Evolutionary conservation across 1,140 invertebrate species (phyloP).

Genomic region (Bombus cullumanus): DNA sequence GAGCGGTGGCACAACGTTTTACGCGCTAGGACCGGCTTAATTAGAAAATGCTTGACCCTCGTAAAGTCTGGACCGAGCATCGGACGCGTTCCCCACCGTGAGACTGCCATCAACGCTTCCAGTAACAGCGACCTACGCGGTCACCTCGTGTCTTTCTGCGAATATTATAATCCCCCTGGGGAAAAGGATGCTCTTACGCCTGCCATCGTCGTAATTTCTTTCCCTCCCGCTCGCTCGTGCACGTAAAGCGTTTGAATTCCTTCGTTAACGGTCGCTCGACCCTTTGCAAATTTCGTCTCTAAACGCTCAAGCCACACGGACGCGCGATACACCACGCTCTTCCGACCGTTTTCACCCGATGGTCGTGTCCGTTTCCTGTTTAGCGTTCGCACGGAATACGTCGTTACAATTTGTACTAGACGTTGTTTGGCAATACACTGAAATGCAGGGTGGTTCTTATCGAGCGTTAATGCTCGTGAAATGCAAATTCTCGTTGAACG

Average conservation of each 20-base stretch:
- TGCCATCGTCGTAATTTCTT: slow-evolving; percentile 20
- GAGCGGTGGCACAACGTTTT: slow-evolving; percentile 67
- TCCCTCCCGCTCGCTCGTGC: not conserved
- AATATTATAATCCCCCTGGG: slow-evolving; percentile 44
- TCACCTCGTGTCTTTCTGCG: slow-evolving; percentile 40
- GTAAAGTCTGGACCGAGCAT: slow-evolving; percentile 47
- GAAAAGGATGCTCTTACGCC: slow-evolving; percentile 33
- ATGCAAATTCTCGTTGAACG: too few species aligned
- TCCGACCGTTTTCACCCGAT: slow-evolving; percentile 17
- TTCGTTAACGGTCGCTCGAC: slow-evolving; percentile 33
- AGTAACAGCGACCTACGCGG: slow-evolving; percentile 33
- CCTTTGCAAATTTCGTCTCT: not conserved
- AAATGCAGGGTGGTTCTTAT: not conserved
- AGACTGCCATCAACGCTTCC: slow-evolving; percentile 20
- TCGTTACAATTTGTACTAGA: not conserved
- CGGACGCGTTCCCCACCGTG: slow-evolving; percentile 30
- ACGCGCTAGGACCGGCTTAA: slow-evolving; percentile 70
- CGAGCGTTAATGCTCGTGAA: too few species aligned
- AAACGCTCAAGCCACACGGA: not conserved
- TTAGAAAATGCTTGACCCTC: slow-evolving; percentile 76
- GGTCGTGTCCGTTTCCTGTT: not conserved
- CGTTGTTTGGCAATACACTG: not conserved
- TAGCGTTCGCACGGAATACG: not conserved
- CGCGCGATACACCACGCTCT: not conserved
- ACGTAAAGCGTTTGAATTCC: slow-evolving; percentile 11